Conservation (phyloP, 2,113 vertebrate species). For the Oplegnathus fasciatus region DNA sequence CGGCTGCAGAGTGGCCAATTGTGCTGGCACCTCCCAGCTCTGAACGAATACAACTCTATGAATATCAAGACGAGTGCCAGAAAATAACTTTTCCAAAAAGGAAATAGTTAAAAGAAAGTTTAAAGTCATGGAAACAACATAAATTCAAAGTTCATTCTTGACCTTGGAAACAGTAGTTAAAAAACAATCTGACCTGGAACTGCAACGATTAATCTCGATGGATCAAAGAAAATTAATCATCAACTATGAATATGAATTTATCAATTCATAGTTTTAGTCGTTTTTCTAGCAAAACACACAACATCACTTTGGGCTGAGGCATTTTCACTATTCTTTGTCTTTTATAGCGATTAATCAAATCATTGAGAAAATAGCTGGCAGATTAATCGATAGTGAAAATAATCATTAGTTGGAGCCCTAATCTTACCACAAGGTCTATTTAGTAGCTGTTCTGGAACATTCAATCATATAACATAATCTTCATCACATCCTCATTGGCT, state of each 20-base stretch:
- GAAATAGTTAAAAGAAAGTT: background rate
- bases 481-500: too few relatives aligned
- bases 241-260: background rate
- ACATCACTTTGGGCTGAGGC: background rate
- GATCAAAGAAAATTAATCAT: background rate
- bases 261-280: background rate
- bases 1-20: background rate
- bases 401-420: background rate
- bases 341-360: too few relatives aligned
- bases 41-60: background rate
- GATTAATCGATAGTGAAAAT: background rate
- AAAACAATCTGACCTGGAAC: background rate
- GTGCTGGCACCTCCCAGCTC: background rate
- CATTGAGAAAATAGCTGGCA: background rate
- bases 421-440: background rate
- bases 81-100: background rate
- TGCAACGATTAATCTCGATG: background rate
- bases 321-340: too few relatives aligned
- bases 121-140: background rate
- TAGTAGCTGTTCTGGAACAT: background rate
- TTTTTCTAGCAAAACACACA: too few relatives aligned
- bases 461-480: background rate
- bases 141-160: background rate
- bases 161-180: background rate
- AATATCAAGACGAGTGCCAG: background rate